These are phyloP conservation scores for Elgonia sp. DNA, from an alignment of 2,888 invertebrate genomes.

Conservation along the genomic window DNA sequence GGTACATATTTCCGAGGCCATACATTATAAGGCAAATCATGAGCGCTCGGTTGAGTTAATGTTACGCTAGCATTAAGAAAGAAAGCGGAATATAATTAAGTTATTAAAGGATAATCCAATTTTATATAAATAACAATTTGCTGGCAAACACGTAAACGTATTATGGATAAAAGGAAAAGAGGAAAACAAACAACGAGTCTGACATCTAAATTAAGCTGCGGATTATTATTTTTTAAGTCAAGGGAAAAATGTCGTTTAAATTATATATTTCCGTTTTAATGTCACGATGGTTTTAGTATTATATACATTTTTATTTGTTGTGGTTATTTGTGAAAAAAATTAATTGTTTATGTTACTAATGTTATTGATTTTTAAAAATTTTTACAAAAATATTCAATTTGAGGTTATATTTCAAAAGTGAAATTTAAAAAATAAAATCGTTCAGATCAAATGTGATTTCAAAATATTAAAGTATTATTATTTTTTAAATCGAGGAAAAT, in stretches of 20 bases:
- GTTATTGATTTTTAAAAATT: too few relatives aligned
- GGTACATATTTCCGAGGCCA: conserved; percentile 27
- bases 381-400: too few relatives aligned
- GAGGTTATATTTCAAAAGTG: too few relatives aligned
- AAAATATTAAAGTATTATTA: too few relatives aligned
- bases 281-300: too few relatives aligned
- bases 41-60: conserved; percentile 22
- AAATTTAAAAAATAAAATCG: too few relatives aligned
- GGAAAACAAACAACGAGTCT: background rate
- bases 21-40: conserved; percentile 55
- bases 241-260: background rate
- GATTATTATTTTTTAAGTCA: background rate
- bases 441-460: too few relatives aligned
- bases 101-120: conserved; percentile 56
- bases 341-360: too few relatives aligned
- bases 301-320: too few relatives aligned
- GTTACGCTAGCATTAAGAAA: background rate
- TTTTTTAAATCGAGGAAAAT: too few relatives aligned
- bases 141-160: background rate
- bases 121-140: conserved; percentile 32
- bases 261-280: too few relatives aligned
- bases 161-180: background rate
- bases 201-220: background rate
- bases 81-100: conserved; percentile 21
- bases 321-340: too few relatives aligned